A percentile compares a stretch with the other conserved stretches of the same genome.
These are phyloP conservation scores for Zaprionus gabonicus DNA, from an alignment of 1,140 invertebrate species.

Conservation along the genomic window DNA sequence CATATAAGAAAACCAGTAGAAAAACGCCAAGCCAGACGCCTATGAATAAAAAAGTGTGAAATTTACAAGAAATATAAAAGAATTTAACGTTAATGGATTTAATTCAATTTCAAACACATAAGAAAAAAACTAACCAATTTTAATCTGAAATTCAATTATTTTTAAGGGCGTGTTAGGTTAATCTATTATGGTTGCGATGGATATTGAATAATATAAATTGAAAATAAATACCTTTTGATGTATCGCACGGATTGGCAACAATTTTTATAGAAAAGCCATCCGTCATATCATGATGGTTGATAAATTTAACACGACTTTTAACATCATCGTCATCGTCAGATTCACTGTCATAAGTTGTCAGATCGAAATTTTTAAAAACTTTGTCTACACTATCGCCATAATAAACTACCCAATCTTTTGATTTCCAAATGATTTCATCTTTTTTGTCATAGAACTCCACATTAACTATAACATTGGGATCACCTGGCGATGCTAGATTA, in stretches of 20 bases:
- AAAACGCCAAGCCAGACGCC: background rate
- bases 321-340: background rate
- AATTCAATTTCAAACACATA: too few relatives aligned
- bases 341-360: background rate
- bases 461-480: background rate
- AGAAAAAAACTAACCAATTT: too few relatives aligned
- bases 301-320: background rate
- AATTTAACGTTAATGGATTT: too few relatives aligned
- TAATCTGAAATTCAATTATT: too few relatives aligned
- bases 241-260: background rate
- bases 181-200: too few relatives aligned
- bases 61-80: background rate
- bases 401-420: background rate
- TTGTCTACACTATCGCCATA: background rate
- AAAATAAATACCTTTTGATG: background rate
- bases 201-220: background rate
- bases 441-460: background rate
- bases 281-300: background rate
- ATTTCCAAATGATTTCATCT: background rate
- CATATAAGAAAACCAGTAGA: slow-evolving; percentile 3
- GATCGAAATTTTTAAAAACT: background rate
- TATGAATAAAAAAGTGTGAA: background rate
- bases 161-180: too few relatives aligned
- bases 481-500: too few relatives aligned
- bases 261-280: background rate